Base-by-base conservation (phyloP, 2,888 invertebrate species). In the Mantis religiosa region DNA sequence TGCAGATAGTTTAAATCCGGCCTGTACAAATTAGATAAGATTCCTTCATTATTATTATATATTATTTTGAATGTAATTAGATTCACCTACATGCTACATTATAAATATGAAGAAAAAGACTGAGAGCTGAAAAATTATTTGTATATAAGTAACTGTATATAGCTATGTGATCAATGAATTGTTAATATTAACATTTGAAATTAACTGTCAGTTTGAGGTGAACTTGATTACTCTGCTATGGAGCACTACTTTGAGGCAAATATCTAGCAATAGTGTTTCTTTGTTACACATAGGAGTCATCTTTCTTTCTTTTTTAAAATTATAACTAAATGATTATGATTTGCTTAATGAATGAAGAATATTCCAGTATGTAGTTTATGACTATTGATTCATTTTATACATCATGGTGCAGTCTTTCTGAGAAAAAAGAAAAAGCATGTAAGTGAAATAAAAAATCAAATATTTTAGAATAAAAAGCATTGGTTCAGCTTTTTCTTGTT, bases 11-110 rank as follows among this genome's bases (percentile, higher is more conserved):
- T 88, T 88, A 82, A 89, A 90, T 89, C 89, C 89, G 89, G 89
- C 89, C 89, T 90, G 90, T 90, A 90, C 90, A 90, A 90, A 90
- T 90, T 90, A 90, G 89, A 89, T 90, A 90, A 90, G 90, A 88
- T 88, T 90, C 87, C 87, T 84, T 88, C 87, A 82, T 82, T n/a
- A n/a, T n/a, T n/a, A n/a, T n/a, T 30, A 85, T 84, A 85, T 82
- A 88, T 85, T 81, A 87, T 87, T 87, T 87, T n/a, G 54, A 71
- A 87, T 71, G 28, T 87, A 88, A 84, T 87, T 84, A 84, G 84
- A 85, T 89, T 89, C 89, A 87, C 83, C 85, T 89, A 86, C 87
- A 89, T 83, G 90, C 89, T 89, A 89, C 89, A 88, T 89, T 89
- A 89, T 89, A 89, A 89, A 89, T 90, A 89, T 89, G 84, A 89